Base-by-base conservation (phyloP, 2,888 invertebrate species). In the Adelognathus sp. region DNA sequence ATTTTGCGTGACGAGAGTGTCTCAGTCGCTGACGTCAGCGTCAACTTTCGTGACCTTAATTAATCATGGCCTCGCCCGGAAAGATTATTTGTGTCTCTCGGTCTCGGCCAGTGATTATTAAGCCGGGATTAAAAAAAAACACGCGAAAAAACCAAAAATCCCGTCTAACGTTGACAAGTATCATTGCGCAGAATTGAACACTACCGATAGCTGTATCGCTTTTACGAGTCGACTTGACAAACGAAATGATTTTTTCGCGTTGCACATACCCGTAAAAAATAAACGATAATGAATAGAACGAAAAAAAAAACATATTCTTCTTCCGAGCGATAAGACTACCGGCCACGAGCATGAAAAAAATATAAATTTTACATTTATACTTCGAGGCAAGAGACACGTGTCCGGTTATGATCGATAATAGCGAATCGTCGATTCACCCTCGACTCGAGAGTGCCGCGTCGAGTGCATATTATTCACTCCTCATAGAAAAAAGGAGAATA, bases 31-130 rank as follows among this genome's bases (percentile, higher is more conserved):
- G 52, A 66, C 36, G 16, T 36, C 24, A 66, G 52, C 52, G 50
- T 52, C n/a, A 66, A 66, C 33, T 50, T 50, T 16, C 36, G 18
- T 36, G 36, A 14, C 52, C 52, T 66, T 66, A 64, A 64, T 64
- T 50, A 52, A 33, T 36, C n/a, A 36, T 16, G 33, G 16, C 64
- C 64, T 52, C 50, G 52, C 39, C 60, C 50, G 50, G 24, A 14
- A 41, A 64, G 52, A 64, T 41, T 27, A 36, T 60, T 66, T 44
- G n/a, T 46, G 27, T 56, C 24, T 70, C 29, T 60, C 63, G 29
- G 50, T 46, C 3, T 44, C 18, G 11, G 27, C 18, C 21, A 46
- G 31, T 36, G 21, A 24, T 71, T 41, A 29, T 39, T 50, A 33
- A 33, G 54, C n/a, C n/a, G 18, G 36, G 3, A 18, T 27, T 33